Conservation (phyloP, 2,888 invertebrate genomes). For the Apamea crenata region DNA sequence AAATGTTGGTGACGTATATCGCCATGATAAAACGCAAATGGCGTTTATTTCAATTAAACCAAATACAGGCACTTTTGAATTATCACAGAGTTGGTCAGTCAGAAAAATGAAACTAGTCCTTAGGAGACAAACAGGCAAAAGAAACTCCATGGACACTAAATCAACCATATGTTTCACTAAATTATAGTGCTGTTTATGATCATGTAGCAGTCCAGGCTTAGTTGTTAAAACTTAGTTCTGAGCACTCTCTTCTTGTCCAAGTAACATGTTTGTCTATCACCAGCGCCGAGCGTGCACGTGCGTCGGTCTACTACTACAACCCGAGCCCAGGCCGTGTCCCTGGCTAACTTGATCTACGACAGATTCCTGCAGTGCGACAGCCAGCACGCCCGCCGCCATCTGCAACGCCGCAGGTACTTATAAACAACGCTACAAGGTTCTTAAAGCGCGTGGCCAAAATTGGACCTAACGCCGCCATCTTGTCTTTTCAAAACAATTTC, state of each 20-base stretch:
- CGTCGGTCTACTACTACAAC: slow-evolving; percentile 68
- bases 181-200: not conserved
- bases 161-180: not conserved
- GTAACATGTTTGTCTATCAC: slow-evolving; percentile 9
- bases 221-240: not conserved
- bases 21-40: not conserved
- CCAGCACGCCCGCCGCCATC: slow-evolving; percentile 73
- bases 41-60: not conserved
- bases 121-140: not conserved
- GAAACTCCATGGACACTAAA: not conserved
- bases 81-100: not conserved
- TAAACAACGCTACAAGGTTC: not conserved
- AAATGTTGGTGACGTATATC: not conserved
- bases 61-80: not conserved
- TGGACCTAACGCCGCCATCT: not conserved
- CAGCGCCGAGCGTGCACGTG: slow-evolving; percentile 68
- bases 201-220: too few relatives aligned
- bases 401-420: slow-evolving; percentile 76
- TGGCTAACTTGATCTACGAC: slow-evolving; percentile 78
- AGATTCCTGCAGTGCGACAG: slow-evolving; percentile 80
- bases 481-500: not conserved
- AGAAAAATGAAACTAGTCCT: not conserved
- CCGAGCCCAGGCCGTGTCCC: slow-evolving; percentile 68
- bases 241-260: not conserved
- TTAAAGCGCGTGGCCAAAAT: not conserved